Conservation (phyloP, 2,113 vertebrate species). For the Phainopepla nitens region DNA sequence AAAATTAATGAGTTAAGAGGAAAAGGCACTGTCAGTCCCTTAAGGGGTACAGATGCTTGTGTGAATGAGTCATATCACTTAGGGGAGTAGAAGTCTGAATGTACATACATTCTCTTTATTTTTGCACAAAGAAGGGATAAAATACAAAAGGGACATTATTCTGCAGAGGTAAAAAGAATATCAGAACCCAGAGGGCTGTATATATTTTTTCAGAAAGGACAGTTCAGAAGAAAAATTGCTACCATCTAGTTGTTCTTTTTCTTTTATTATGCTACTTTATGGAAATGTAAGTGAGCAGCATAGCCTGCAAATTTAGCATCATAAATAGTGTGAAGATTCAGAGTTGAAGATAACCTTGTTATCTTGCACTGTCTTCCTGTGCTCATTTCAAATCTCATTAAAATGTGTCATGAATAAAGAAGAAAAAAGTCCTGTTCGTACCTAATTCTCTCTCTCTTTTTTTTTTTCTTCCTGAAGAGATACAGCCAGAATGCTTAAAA, state of each 20-base stretch:
- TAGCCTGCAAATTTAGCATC: slow-evolving; percentile 27
- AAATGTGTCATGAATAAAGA: slow-evolving; percentile 6
- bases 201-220: background rate
- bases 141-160: background rate
- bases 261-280: slow-evolving; percentile 19
- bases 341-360: slow-evolving; percentile 36
- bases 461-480: background rate
- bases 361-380: slow-evolving; percentile 16
- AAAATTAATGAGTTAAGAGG: slow-evolving; percentile 26
- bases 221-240: slow-evolving; percentile 14
- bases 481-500: background rate
- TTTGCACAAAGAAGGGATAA: background rate
- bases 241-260: background rate
- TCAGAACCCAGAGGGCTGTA: background rate
- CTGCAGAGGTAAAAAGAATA: background rate
- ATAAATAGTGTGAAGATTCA: slow-evolving; percentile 39
- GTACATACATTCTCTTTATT: background rate
- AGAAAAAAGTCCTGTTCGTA: background rate
- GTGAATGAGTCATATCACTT: slow-evolving; percentile 36
- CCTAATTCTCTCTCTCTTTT: background rate
- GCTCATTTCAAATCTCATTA: slow-evolving; percentile 42
- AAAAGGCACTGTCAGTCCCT: slow-evolving; percentile 2
- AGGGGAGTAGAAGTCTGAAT: background rate
- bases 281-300: slow-evolving; percentile 36
- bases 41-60: slow-evolving; percentile 6